These are phyloP conservation scores for Probosciger aterrimus DNA, from an alignment of 2,113 vertebrate species.

Conservation along the genomic window DNA sequence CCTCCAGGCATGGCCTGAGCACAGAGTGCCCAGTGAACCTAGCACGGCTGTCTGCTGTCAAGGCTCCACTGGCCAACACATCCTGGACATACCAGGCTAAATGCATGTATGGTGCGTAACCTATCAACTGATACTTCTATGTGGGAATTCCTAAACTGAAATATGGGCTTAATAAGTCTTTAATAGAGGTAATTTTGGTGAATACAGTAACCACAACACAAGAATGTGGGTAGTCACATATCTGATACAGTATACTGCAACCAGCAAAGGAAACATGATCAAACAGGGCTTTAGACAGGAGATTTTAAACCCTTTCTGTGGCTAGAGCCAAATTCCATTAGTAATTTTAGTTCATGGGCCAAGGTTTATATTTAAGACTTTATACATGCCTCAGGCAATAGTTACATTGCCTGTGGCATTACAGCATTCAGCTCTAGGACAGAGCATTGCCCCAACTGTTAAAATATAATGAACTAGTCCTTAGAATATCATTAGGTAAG, in stretches of 20 bases:
- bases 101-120: background rate
- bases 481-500: background rate
- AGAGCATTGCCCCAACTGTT: background rate
- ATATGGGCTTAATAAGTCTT: background rate
- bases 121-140: background rate
- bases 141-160: background rate
- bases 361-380: conserved; percentile 59
- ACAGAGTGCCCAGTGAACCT: background rate
- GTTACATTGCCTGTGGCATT: conserved; percentile 8
- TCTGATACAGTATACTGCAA: conserved; percentile 3
- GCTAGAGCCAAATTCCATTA: conserved; percentile 56
- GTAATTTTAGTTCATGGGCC: conserved; percentile 48
- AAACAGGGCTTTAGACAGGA: conserved; percentile 36
- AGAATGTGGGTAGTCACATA: background rate
- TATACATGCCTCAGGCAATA: background rate
- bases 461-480: background rate
- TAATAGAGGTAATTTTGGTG: background rate
- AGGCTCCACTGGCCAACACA: background rate
- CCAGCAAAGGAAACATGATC: conserved; percentile 33
- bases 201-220: background rate
- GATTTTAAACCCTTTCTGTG: conserved; percentile 53
- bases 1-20: background rate
- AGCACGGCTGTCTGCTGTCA: rapidly evolving
- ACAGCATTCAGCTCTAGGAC: background rate
- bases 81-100: background rate